These are phyloP conservation scores for Enteromius radiatus DNA, from an alignment of 2,797 vertebrate genomes.

Conservation along the genomic window DNA sequence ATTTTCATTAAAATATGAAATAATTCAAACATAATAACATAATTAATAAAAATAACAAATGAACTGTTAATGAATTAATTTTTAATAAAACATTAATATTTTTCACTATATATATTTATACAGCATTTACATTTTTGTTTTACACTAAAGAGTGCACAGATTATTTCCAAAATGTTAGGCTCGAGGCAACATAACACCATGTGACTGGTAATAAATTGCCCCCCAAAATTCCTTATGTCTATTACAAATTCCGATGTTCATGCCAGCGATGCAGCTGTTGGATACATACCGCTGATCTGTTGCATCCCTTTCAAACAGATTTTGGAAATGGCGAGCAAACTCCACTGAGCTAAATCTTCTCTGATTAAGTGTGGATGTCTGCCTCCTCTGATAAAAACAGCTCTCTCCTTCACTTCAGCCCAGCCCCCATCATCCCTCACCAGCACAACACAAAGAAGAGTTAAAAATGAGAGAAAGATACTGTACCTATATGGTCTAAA, in stretches of 20 bases:
- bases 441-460: conserved; percentile 39
- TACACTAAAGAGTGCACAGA: not conserved
- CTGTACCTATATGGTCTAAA: conserved; percentile 22
- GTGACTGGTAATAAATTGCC: conserved; percentile 22
- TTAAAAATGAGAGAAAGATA: conserved; percentile 19
- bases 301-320: conserved; percentile 66
- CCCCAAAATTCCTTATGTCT: conserved; percentile 59
- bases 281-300: conserved; percentile 70
- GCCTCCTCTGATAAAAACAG: conserved; percentile 65
- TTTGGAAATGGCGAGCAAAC: conserved; percentile 63
- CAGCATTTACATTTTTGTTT: not conserved
- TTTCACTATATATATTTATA: not conserved
- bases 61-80: not conserved
- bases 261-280: conserved; percentile 66
- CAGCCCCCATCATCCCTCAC: conserved; percentile 40
- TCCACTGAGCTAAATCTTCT: conserved; percentile 61
- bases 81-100: not conserved
- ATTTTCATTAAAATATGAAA: not conserved
- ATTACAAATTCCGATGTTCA: conserved; percentile 69
- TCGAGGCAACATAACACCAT: not conserved
- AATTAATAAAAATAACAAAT: not conserved
- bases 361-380: conserved; percentile 67
- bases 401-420: conserved; percentile 53
- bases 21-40: not conserved
- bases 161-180: not conserved